These are phyloP conservation scores for Melanophora roralis DNA, from an alignment of 2,888 invertebrate genomes.

Conservation along the genomic window DNA sequence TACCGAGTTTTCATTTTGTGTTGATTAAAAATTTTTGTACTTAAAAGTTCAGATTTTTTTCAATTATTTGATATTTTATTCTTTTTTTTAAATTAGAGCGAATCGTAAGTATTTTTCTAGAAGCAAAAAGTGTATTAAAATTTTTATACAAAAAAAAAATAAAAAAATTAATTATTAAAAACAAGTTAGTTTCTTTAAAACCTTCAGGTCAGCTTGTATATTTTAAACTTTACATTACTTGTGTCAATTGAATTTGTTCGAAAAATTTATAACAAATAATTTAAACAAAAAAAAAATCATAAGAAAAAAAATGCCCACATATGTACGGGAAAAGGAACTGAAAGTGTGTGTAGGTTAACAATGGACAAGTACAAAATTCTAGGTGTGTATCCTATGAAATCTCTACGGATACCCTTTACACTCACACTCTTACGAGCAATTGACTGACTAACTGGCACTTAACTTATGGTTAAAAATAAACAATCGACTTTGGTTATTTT, in stretches of 20 bases:
- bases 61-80: too few relatives aligned
- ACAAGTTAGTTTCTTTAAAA: too few relatives aligned
- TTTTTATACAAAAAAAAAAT: too few relatives aligned
- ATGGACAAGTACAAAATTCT: slow-evolving; percentile 54
- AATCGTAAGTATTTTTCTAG: too few relatives aligned
- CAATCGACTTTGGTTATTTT: slow-evolving; percentile 52
- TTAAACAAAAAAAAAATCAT: neutral
- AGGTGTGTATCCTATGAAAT: slow-evolving; percentile 54
- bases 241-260: slow-evolving; percentile 54
- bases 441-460: slow-evolving; percentile 40
- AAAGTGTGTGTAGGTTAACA: slow-evolving; percentile 2
- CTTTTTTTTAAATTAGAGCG: too few relatives aligned
- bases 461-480: slow-evolving; percentile 45
- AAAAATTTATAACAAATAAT: neutral
- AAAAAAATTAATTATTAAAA: too few relatives aligned
- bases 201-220: neutral
- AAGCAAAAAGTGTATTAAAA: too few relatives aligned
- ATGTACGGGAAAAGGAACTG: slow-evolving; percentile 6
- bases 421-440: neutral
- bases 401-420: slow-evolving; percentile 17
- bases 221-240: slow-evolving; percentile 29
- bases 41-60: too few relatives aligned
- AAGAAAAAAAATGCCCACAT: neutral
- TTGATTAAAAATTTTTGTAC: too few relatives aligned
- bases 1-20: too few relatives aligned